Evolutionary conservation across 2,888 invertebrate genomes (phyloP).

Genomic region (Pollenia amentaria): DNA sequence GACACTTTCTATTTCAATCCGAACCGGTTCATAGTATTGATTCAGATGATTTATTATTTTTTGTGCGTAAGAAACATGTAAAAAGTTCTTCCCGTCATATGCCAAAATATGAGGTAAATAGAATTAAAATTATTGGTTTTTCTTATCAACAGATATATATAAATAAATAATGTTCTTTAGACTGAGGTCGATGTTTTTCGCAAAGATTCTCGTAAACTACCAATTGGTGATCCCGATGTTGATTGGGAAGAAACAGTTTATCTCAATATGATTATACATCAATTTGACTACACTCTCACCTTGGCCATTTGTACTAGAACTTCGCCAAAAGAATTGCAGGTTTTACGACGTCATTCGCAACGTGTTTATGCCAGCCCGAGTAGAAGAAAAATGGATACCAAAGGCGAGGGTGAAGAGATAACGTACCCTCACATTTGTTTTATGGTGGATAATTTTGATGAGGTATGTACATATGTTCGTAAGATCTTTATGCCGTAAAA

Average conservation of each 20-base stretch:
- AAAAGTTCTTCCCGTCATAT: conserved; percentile 94
- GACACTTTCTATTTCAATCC: conserved; percentile 96
- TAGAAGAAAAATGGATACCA: conserved; percentile 98
- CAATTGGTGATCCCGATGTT: conserved; percentile 97
- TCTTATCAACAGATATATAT: neutral
- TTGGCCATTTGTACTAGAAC: conserved; percentile 99
- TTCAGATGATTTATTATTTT: conserved; percentile 97
- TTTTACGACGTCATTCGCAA: conserved; percentile 95
- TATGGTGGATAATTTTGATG: conserved; percentile 99
- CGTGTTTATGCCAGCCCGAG: conserved; percentile 99
- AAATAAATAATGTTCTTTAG: conserved; percentile 83
- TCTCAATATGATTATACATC: conserved; percentile 98
- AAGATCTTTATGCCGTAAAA: neutral
- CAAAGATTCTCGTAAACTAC: conserved; percentile 97
- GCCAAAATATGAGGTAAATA: conserved; percentile 93
- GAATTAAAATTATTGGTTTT: neutral
- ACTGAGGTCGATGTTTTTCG: conserved; percentile 98
- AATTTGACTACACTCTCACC: conserved; percentile 98
- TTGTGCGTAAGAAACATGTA: conserved; percentile 96
- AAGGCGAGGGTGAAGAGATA: conserved; percentile 99
- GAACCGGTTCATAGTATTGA: conserved; percentile 91
- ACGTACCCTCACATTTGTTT: conserved; percentile 99
- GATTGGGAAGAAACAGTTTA: conserved; percentile 99
- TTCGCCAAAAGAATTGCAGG: conserved; percentile 98
- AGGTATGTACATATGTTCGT: conserved; percentile 86